A percentile compares a stretch with the other conserved stretches of the same genome.
Evolutionary conservation across 2,797 vertebrate species (phyloP).

Genomic region (Hydrocynus forskahlii): DNA sequence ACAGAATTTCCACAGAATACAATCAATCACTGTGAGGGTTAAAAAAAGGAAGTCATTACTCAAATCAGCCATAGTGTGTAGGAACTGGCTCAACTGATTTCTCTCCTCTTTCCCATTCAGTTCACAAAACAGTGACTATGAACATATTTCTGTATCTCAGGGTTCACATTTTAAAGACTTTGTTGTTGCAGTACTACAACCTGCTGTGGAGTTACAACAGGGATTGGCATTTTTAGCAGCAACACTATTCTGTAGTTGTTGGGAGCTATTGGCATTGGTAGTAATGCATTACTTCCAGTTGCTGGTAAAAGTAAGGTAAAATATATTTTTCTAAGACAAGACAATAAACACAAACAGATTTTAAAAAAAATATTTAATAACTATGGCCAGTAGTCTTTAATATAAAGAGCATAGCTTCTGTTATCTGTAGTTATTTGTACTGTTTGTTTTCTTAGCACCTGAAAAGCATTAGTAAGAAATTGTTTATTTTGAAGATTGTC

Average conservation of each 20-base stretch:
- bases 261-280: no score
- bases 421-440: background rate
- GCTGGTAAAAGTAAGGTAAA: no score
- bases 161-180: background rate
- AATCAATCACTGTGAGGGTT: background rate
- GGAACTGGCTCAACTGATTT: conserved; percentile 2
- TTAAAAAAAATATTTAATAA: no score
- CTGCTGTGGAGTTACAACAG: background rate
- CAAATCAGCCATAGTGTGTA: conserved; percentile 13
- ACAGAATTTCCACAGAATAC: background rate
- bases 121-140: background rate
- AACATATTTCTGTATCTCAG: no score
- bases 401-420: no score
- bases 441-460: background rate
- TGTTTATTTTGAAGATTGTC: no score
- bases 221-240: background rate
- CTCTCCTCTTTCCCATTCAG: background rate
- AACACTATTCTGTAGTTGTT: no score
- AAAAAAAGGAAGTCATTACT: conserved; percentile 16
- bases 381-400: no score
- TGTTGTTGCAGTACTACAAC: background rate
- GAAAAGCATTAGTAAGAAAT: no score
- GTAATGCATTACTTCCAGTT: no score
- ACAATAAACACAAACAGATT: no score
- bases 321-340: no score